phyloP scores from a whole-genome alignment of 2,113 vertebrate species.

The Coreoperca whiteheadi region DNA sequence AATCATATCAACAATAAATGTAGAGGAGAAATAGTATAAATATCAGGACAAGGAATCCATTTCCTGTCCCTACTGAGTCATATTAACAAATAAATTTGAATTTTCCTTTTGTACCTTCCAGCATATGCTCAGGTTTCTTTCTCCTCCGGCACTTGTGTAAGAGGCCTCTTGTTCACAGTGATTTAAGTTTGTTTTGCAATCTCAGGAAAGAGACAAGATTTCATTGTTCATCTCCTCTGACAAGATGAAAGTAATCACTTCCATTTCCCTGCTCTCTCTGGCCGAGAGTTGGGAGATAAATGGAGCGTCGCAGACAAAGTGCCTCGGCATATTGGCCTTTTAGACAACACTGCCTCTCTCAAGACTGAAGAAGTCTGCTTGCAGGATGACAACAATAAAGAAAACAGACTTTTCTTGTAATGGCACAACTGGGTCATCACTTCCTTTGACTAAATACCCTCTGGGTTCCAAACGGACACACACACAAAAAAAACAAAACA shows the following conservation, averaged over 20 bases:
- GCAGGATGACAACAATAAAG: not conserved
- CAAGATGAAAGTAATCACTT: slow-evolving; percentile 13
- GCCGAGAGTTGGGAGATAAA: slow-evolving; percentile 21
- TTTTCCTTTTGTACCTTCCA: not conserved
- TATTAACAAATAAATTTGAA: not conserved
- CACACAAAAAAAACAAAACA: too few species aligned
- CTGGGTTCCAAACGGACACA: not conserved
- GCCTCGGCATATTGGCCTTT: slow-evolving; percentile 5
- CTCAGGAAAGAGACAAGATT: not conserved
- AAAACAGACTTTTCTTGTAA: slow-evolving; percentile 7
- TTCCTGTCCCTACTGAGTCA: not conserved
- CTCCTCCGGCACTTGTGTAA: not conserved
- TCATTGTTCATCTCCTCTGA: slow-evolving; percentile 11
- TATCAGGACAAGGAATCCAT: not conserved
- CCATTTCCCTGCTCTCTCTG: not conserved
- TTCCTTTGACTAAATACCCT: not conserved
- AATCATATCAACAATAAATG: not conserved
- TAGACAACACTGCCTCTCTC: not conserved
- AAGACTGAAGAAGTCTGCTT: not conserved
- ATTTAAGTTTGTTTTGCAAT: slow-evolving; percentile 4
- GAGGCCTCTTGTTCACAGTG: not conserved
- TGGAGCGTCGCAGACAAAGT: slow-evolving; percentile 2
- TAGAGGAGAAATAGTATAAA: not conserved
- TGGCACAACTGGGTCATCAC: not conserved
- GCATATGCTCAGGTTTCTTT: not conserved